Evolutionary conservation across 1,140 invertebrate genomes (phyloP).

Genomic region (Goniozus legneri): DNA sequence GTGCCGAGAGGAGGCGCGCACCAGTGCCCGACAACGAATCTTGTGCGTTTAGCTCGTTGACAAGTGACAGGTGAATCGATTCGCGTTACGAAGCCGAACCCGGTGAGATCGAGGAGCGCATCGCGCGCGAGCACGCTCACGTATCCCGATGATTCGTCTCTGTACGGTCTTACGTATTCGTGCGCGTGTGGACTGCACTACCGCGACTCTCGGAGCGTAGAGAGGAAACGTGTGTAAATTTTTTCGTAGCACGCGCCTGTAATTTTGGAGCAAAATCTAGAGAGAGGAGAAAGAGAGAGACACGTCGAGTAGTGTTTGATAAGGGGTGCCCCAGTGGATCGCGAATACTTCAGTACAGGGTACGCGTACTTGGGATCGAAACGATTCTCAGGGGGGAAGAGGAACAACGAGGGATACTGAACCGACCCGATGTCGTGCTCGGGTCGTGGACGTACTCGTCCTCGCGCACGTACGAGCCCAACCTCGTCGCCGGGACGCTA

Average conservation of each 20-base stretch:
- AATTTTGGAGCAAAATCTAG: no score
- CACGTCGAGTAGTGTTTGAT: no score
- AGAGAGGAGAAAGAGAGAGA: constrained; percentile 1
- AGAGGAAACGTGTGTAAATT: background rate
- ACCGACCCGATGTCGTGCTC: constrained; percentile 31
- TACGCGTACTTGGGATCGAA: no score
- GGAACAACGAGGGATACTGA: background rate
- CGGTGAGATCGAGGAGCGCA: no score
- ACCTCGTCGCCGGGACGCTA: constrained; percentile 11
- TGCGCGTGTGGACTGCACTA: no score
- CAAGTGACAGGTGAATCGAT: constrained; percentile 49
- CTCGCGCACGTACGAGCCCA: constrained; percentile 13
- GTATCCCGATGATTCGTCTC: background rate
- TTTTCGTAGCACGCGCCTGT: background rate
- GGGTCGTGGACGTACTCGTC: constrained; percentile 32
- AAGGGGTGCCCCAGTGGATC: no score
- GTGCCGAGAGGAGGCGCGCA: constrained; percentile 14
- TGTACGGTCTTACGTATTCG: background rate
- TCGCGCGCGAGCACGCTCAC: constrained; percentile 7
- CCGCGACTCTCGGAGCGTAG: constrained; percentile 1
- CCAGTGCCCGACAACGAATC: constrained; percentile 11
- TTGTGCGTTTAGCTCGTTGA: constrained; percentile 28
- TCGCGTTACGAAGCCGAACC: no score
- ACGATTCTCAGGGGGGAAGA: background rate
- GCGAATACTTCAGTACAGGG: no score